Base-by-base conservation (phyloP, 2,797 vertebrate genomes). In the Danio tinwini region DNA sequence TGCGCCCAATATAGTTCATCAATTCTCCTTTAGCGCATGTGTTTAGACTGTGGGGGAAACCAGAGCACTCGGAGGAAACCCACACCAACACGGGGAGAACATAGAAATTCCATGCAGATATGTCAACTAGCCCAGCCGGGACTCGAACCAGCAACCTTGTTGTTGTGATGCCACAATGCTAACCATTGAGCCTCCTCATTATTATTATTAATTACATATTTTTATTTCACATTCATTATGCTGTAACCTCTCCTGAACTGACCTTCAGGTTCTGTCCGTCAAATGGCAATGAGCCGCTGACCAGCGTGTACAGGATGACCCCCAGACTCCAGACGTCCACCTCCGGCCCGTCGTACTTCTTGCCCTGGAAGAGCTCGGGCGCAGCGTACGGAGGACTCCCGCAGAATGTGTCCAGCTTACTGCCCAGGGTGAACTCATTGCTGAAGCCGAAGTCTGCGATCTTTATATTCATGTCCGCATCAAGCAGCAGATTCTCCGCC, bases 261-360 rank as follows among this genome's bases (percentile, higher is more conserved):
- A 97, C 96, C 96, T 98, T 98, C 72, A 98, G 90, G 84, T 97
- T 98, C 83, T 97, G 96, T n/a, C 96, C 96, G 21, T 97, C 96
- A 1, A 98, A 98, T 58, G 96, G 96, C 86, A 98, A 93, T 1
- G 96, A 98, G 44, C 96, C 96, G 64, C 96, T 97, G 91, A 98
- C 96, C 0, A 98, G 94, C 0, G 96, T 98, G 90, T 96, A 96
- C 0, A 97, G 93, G 50, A 97, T 97, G 85, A 96, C 96, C 0
- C 95, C 96, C 53, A 97, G 89, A 86, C 96, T 97, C 96, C 96
- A 97, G 63, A 96, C 93, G 53, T 96, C 96, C 82, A 96, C 96
- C 86, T 96, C 95, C 0, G 95, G 95, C 5, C 96, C 95, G 0
- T 96, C 95, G 0, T 96, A 96, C 56, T 95, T 95, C 88, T 96